These are phyloP conservation scores for Tamias sibiricus DNA, from an alignment of 2,113 vertebrate genomes.

Conservation along the genomic window DNA sequence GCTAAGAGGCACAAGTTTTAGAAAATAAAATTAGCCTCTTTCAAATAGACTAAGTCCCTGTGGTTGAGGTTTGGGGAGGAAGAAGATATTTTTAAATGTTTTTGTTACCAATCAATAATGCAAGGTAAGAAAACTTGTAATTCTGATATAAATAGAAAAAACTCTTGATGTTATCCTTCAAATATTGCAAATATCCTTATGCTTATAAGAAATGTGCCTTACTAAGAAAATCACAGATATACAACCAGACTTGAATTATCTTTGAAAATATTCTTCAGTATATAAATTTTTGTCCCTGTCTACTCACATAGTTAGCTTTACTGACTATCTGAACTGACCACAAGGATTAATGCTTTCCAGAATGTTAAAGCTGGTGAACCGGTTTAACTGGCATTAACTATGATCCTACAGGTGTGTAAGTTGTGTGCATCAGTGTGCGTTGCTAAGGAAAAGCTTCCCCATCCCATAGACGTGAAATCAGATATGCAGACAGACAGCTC, in stretches of 20 bases:
- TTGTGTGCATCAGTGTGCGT: neutral
- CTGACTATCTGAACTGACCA: neutral
- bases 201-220: neutral
- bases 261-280: neutral
- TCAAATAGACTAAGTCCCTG: conserved; percentile 46
- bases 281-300: neutral
- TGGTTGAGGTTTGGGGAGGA: conserved; percentile 29
- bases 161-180: neutral
- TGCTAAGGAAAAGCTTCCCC: neutral
- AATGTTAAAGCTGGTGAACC: neutral
- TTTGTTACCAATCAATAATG: neutral
- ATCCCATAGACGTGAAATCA: neutral
- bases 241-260: neutral
- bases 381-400: neutral
- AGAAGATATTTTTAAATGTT: neutral
- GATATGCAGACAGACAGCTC: neutral
- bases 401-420: conserved; percentile 36
- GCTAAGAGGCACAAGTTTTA: conserved; percentile 79
- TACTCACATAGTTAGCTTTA: neutral
- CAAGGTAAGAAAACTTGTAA: neutral
- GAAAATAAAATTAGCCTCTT: conserved; percentile 52
- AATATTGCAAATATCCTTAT: neutral
- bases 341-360: neutral
- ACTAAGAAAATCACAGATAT: neutral
- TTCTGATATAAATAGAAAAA: neutral